Evolutionary conservation across 2,888 invertebrate genomes (phyloP).

Genomic region (Synergus gifuensis): DNA sequence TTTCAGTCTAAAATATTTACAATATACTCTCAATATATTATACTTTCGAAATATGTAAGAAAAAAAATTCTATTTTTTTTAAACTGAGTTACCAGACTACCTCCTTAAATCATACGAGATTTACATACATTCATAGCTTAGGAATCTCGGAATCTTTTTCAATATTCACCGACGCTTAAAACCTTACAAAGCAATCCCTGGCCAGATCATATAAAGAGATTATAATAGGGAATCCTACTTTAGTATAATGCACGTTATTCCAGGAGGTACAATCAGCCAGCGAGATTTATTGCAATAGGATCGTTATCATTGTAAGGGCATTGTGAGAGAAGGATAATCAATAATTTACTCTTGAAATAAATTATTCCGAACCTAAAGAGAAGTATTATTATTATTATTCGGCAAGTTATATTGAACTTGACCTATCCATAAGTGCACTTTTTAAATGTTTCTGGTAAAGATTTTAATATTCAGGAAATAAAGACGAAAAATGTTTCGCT

Average conservation of each 20-base stretch:
- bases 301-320: slow-evolving; percentile 2
- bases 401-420: too few relatives aligned
- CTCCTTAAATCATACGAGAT: background rate
- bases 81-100: too few relatives aligned
- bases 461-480: background rate
- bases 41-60: too few relatives aligned
- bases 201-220: background rate
- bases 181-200: background rate
- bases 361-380: background rate
- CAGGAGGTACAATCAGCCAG: background rate
- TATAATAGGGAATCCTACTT: background rate
- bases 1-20: too few relatives aligned
- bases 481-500: background rate
- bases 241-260: slow-evolving; percentile 12
- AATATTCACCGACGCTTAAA: background rate
- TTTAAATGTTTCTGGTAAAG: too few relatives aligned
- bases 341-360: slow-evolving; percentile 9
- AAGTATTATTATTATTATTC: background rate
- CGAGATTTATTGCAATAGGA: slow-evolving; percentile 17
- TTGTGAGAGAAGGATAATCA: slow-evolving; percentile 17
- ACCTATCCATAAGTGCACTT: too few relatives aligned
- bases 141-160: background rate
- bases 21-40: too few relatives aligned
- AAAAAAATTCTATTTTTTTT: too few relatives aligned
- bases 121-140: background rate